Evolutionary conservation across 2,113 vertebrate species (phyloP), one percentile per base, ranked within the genome.

Genomic region (Setophaga coronata): DNA sequence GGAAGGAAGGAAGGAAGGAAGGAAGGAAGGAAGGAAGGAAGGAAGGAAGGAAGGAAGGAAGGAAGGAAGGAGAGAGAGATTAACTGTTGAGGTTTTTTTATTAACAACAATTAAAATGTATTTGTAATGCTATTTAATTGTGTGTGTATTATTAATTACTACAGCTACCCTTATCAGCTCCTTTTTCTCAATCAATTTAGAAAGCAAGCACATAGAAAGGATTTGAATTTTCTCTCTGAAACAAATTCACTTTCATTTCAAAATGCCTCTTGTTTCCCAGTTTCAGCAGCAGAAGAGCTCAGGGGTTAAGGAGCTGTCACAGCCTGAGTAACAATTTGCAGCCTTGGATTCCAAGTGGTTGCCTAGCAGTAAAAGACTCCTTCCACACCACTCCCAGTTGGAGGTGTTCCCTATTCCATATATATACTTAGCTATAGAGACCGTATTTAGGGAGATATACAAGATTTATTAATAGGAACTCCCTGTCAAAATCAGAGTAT

Each of bases 291-390:
- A 94, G 85, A 82, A 90, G 67, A 89, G 72, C 90, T 95, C 90
- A 82, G 88, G 73, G 93, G 88, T 88, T 94, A 90, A 95, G 70
- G 87, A 96, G 40, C 80, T 92, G 88, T 81, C 92, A 92, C 3
- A 93, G 72, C 29, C 72, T 28, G 64, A 95, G 90, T 45, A 97
- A 93, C 62, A 83, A 92, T 96, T 94, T 92, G 38, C 79, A 92
- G 82, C 76, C 82, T 90, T 88, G 67, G 72, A 88, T 92, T 51
- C 84, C 82, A 94, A 93, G 60, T 64, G 72, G 95, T 96, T 94
- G 96, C 95, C 72, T 97, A 95, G 95, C 95, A 94, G 92, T 94
- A 64, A 93, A 91, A 94, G 25, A 51, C 82, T 96, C 82, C 82
- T 92, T 73, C 43, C 50, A 36, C 28, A 80, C 78, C 74, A 73